A percentile compares a stretch with the other conserved stretches of the same genome.
phyloP scores from a whole-genome alignment of 1,140 invertebrate species.

The Mizuhopecten yessoensis region DNA sequence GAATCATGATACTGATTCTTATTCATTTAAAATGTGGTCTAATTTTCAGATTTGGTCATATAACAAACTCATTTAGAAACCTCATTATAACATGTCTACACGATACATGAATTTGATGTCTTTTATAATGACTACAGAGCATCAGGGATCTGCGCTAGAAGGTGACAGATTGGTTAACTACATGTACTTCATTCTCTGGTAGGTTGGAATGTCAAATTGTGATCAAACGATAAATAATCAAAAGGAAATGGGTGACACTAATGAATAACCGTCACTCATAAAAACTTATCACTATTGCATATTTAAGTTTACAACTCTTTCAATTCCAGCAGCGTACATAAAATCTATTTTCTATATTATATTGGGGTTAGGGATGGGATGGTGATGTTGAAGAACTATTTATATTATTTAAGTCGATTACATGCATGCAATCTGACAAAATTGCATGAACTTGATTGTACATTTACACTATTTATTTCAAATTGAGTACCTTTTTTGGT shows the following conservation, averaged over 20 bases:
- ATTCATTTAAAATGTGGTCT: too few species aligned
- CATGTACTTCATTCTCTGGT: too few species aligned
- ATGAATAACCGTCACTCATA: neutral
- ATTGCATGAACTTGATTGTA: neutral
- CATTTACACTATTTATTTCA: neutral
- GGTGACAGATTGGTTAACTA: too few species aligned
- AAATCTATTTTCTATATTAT: neutral
- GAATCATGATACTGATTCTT: too few species aligned
- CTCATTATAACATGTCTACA: too few species aligned
- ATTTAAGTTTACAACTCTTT: neutral
- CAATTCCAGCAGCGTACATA: too few species aligned
- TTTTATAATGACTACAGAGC: too few species aligned
- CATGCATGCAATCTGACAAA: neutral
- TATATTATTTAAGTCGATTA: neutral
- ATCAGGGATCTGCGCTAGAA: too few species aligned
- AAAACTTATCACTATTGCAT: too few species aligned
- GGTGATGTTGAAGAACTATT: neutral
- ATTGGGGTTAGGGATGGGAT: neutral
- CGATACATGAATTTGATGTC: too few species aligned
- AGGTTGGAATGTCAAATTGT: neutral
- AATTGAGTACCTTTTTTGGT: neutral
- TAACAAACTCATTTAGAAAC: too few species aligned
- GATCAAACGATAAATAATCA: neutral
- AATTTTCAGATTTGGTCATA: too few species aligned
- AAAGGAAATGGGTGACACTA: neutral